These are phyloP conservation scores for Porites divaricata DNA, from an alignment of 92 coral and sea anemone species.

Conservation along the genomic window DNA sequence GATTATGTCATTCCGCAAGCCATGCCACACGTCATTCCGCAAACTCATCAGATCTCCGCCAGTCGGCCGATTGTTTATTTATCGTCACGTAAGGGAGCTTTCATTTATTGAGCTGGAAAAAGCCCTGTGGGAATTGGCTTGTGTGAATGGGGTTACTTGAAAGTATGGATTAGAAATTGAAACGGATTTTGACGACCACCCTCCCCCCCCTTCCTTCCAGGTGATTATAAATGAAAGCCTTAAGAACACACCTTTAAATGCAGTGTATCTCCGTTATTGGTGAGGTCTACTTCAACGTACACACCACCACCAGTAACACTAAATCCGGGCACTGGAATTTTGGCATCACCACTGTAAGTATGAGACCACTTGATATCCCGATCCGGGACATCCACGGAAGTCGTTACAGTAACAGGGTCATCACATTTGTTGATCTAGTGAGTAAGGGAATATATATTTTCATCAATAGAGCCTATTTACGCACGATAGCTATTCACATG, in stretches of 20 bases:
- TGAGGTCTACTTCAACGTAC: slow-evolving; percentile 51
- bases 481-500: not conserved
- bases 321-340: slow-evolving; percentile 65
- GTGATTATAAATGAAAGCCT: no score
- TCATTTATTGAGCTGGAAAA: no score
- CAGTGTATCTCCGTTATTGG: slow-evolving; percentile 19
- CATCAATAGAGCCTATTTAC: not conserved
- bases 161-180: no score
- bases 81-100: no score
- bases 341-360: slow-evolving; percentile 57
- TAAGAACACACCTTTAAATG: slow-evolving; percentile 39
- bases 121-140: no score
- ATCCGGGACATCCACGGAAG: slow-evolving; percentile 70
- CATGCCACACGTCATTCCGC: no score
- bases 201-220: no score
- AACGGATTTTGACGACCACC: no score
- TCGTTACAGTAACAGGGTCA: slow-evolving; percentile 69
- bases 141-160: no score
- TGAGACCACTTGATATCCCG: slow-evolving; percentile 67
- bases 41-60: no score
- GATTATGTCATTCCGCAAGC: no score
- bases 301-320: slow-evolving; percentile 44
- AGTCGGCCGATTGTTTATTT: no score
- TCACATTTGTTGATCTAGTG: slow-evolving; percentile 60
- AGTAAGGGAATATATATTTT: not conserved